Base-by-base conservation (phyloP, 1,140 invertebrate genomes). In the Luehdorfia chinensis region DNA sequence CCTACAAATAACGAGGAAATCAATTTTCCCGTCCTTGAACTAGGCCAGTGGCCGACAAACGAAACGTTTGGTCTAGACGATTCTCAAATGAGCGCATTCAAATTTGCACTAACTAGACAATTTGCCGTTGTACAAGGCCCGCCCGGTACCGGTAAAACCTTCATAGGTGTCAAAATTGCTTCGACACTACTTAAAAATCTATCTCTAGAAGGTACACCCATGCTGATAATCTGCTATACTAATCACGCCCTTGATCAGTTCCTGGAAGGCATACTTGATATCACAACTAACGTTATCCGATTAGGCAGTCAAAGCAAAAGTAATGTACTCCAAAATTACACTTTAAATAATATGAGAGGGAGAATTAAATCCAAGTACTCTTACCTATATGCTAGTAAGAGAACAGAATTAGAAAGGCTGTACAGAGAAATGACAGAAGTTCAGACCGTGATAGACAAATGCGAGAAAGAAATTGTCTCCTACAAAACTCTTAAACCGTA, bases 211-310 rank as follows among this genome's bases (percentile, higher is more conserved):
- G 66, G 77, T 4, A 87, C 83, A 0, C 94, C 94, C 3, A 94
- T 97, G 60, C 66, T 96, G 1, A 87, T 97, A 2, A 91, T 96
- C 15, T 95, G 94, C 59, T 95, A 92, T 59, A 96, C 94, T 1
- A 97, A 97, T 78, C 94, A 96, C 79, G 95, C 95, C 6, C 71
- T 97, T 5, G 95, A 97, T 86, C 94, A 96, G 71, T 96, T 97
- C 73, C 71, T 97, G n/a, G 91, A 95, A 74, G 93, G 92, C 7
- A 88, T 94, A 6, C 59, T 90, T 1, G 48, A 73, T 28, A 74
- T 87, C 1, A 92, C 90, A 1, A 57, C 87, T 0, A 84, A 87
- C 46, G 85, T 96, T 39, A 76, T 95, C 4, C 87, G 95, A 41
- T 84, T 96, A 32, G 95, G 95, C 0, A 90, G 90, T 23, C 90